A percentile compares a stretch with the other conserved stretches of the same genome.
Conservation (phyloP, 2,113 vertebrate species). For the Mustelus asterias region DNA sequence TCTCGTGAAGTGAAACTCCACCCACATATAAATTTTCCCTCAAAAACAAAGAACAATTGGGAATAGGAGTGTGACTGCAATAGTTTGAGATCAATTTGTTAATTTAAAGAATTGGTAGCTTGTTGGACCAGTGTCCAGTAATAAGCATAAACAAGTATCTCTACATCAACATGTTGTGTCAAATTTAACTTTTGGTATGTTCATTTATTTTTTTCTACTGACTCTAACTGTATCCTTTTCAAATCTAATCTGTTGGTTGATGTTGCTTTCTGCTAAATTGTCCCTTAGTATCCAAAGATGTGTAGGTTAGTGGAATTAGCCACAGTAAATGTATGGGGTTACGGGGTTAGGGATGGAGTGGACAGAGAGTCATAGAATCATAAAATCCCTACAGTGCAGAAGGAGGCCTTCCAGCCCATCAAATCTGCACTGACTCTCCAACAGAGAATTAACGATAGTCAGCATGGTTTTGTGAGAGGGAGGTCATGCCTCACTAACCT, state of each 20-base stretch:
- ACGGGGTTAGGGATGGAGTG: too few relatives aligned
- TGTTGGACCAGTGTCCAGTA: neutral
- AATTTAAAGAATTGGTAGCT: neutral
- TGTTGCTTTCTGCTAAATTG: neutral
- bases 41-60: neutral
- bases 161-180: neutral
- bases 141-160: neutral
- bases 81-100: neutral
- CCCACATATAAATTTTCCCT: neutral
- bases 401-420: too few relatives aligned
- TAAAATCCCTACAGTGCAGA: too few relatives aligned
- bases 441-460: too few relatives aligned
- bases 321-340: too few relatives aligned
- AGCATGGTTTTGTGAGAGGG: too few relatives aligned
- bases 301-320: too few relatives aligned
- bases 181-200: neutral
- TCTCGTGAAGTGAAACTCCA: neutral
- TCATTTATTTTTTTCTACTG: neutral
- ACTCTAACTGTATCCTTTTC: neutral
- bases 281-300: too few relatives aligned
- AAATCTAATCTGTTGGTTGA: neutral
- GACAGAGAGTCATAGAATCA: too few relatives aligned
- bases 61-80: neutral
- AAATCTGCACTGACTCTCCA: too few relatives aligned
- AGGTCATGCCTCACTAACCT: too few relatives aligned